Percentiles rank a stretch among this genome's conserved stretches.
Evolutionary conservation across 2,888 invertebrate genomes (phyloP).

Genomic region (Lycophotia porphyrea): DNA sequence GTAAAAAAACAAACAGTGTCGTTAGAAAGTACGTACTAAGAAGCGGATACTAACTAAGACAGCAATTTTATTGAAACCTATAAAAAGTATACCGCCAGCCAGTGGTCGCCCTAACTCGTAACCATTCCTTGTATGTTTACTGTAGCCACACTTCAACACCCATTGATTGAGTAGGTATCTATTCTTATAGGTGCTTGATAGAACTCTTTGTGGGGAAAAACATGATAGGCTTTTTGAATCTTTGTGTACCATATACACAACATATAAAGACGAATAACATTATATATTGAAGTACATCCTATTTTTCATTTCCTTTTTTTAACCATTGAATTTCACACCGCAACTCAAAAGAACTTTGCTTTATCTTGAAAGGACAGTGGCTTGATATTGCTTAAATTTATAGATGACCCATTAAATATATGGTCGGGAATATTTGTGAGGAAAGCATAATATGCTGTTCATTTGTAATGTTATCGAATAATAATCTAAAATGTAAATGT

Average conservation of each 20-base stretch:
- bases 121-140: constrained; percentile 29
- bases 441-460: background rate
- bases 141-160: background rate
- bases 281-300: background rate
- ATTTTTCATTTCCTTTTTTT: background rate
- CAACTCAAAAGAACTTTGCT: background rate
- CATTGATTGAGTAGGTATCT: constrained; percentile 19
- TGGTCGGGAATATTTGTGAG: background rate
- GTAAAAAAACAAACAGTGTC: background rate
- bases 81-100: constrained; percentile 13
- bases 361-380: background rate
- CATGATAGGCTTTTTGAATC: background rate
- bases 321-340: background rate
- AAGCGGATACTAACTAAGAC: background rate
- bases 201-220: background rate
- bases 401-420: background rate
- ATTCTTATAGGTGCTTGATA: constrained; percentile 8
- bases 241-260: background rate
- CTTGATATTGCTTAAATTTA: background rate
- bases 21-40: background rate
- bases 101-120: constrained; percentile 1
- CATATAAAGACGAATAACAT: background rate
- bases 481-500: too few relatives aligned
- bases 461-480: too few relatives aligned
- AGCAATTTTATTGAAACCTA: constrained; percentile 24